Evolutionary conservation across 1,140 invertebrate species (phyloP), one percentile per base, ranked within the genome.

Genomic region (Oncopodura yosiiana): DNA sequence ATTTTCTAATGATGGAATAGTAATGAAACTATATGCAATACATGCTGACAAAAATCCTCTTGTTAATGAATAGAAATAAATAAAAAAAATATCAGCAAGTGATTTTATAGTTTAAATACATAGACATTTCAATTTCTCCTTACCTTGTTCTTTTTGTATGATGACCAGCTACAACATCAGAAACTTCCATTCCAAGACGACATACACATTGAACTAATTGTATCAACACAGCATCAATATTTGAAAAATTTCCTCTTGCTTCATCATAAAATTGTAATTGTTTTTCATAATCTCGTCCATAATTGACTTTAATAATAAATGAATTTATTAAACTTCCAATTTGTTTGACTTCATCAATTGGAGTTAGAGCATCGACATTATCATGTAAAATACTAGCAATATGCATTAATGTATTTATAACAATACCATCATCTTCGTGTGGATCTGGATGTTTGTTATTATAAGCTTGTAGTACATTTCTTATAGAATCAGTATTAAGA

Each of bases 251-350:
- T 19, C 83, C 82, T 57, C 94, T 75, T 11, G 87, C 84, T 70
- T 96, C 91, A 3, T 89, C 91, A 72, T 90, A 95, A 74, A 95
- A 96, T 68, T 81, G 84, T 3, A 97, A 74, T 68, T 94, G 87
- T 65, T 86, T 83, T 69, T 94, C 90, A 69, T 90, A 84, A 71
- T 95, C 86, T 34, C 81, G 73, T 26, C 85, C 84, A 69, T 85
- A 91, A 61, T 83, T 77, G 4, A 95, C 83, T 45, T 79, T 77
- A 64, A 81, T 76, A 16, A 96, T 79, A 56, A 92, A 82, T 56
- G 77, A 78, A 59, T 82, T 86, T 46, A 96, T 87, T 19, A 95
- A 71, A 55, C 81, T 78, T 6, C 86, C 81, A 42, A 94, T 87
- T 69, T 86, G 81, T 58, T 89, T 81, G 46, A 81, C 81, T 69